Base-by-base conservation (phyloP, 2,113 vertebrate species). In the Tonatia bakeri region DNA sequence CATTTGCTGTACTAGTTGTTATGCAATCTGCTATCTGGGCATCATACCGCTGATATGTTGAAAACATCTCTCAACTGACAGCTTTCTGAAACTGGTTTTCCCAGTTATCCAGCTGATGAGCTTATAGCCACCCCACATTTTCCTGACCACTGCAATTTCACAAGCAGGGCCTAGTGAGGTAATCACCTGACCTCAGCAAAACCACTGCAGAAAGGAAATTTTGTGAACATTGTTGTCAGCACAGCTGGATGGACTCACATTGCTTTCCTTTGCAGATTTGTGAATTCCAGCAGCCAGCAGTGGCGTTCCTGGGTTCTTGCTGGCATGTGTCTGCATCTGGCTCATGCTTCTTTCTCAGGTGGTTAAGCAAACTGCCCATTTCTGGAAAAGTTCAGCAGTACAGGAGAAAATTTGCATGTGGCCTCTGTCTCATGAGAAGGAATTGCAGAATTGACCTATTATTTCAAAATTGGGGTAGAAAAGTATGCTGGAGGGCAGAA, bases 131-230 rank as follows among this genome's bases (percentile, higher is more conserved):
- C 56, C 45, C 77, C n/a, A 13, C 17, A 43, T 98, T 97, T 96
- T 96, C 96, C 93, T 97, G 97, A 98, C 88, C 70, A 73, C 90
- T 94, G 96, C 85, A 93, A 47, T 95, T 98, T 97, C 80, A 0
- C 52, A 94, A 95, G 1, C 79, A 81, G 94, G 26, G 36, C n/a
- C 87, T 56, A 5, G 95, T 87, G 92, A 97, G 89, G 80, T 93
- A 95, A 96, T 95, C 96, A 94, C 47, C 97, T 97, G 93, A 97
- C 93, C 82, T 98, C 88, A 93, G 96, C 92, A 97, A 97, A 98
- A 98, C 70, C 28, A 13, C 10, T 65, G 7, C 54, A 85, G 6
- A 54, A 96, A 96, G 64, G 40, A 80, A 91, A 90, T 93, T 95
- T 79, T 3, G 36, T 84, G 94, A 90, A 65, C 79, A 72, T 87